Conservation (phyloP, 2,888 invertebrate species). For the Arenicola marina region DNA sequence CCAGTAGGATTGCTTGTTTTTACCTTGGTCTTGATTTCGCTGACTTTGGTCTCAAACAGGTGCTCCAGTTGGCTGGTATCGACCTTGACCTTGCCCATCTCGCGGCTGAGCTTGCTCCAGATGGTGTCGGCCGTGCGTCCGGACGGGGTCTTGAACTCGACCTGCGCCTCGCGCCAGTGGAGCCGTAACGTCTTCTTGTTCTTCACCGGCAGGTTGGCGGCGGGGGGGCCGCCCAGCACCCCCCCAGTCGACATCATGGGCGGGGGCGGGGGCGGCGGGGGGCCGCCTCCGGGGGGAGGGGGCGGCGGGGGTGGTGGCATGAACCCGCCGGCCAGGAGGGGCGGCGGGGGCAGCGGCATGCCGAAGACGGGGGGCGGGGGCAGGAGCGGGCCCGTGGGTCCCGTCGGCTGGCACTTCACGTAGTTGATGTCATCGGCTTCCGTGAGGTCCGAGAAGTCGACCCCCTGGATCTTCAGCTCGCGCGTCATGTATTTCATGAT, state of each 20-base stretch:
- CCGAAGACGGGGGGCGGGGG: constrained; percentile 35
- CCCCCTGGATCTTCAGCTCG: constrained; percentile 75
- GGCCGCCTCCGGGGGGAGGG: constrained; percentile 34
- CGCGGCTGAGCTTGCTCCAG: constrained; percentile 48
- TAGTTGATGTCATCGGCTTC: constrained; percentile 79
- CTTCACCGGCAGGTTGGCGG: constrained; percentile 30
- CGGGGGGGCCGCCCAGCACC: not conserved
- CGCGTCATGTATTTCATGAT: constrained; percentile 62
- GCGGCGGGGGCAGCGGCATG: constrained; percentile 49
- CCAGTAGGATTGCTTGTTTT: too few species aligned
- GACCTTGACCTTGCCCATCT: constrained; percentile 68
- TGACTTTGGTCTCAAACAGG: constrained; percentile 93
- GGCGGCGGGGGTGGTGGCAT: constrained; percentile 47
- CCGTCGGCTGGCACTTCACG: constrained; percentile 11
- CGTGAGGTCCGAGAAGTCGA: constrained; percentile 93
- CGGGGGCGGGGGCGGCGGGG: constrained; percentile 32
- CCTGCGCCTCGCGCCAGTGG: constrained; percentile 87
- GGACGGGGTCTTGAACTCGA: constrained; percentile 27
- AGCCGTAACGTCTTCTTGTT: constrained; percentile 94
- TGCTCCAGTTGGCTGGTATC: constrained; percentile 94
- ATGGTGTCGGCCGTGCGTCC: constrained; percentile 47
- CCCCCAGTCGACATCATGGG: constrained; percentile 2
- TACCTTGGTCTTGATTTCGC: constrained; percentile 95
- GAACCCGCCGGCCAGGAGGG: constrained; percentile 36
- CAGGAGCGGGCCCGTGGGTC: constrained; percentile 9